Evolutionary conservation across 2,888 invertebrate genomes (phyloP), one percentile per base, ranked within the genome.

Genomic region (Aethes cnicana): DNA sequence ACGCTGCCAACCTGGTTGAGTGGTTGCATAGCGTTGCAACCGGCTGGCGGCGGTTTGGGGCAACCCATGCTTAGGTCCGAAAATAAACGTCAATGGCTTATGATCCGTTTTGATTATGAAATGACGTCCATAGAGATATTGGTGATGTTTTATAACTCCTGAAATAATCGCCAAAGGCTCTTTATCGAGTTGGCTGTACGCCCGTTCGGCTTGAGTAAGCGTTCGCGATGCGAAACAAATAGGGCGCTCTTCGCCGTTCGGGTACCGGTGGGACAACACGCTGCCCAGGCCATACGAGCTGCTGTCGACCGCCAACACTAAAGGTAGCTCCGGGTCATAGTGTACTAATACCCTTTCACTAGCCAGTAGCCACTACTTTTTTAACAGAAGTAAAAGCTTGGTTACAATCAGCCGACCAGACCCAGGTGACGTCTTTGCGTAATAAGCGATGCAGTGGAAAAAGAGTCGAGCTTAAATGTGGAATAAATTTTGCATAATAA

Each of bases 21-120:
- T 18, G 8, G 21, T 12, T 14, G 30, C 42, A 9, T 42, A 42
- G 8, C 42, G 7, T 16, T 30, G 42, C 18, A 42, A 11, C 11
- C 42, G 8, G 12, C 42, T 30, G n/a, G 42, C 42, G n/a, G 42
- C 42, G 5, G 42, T 42, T 20, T 42, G 42, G 1, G 42, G 42
- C 12, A 43, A 20, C 1, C 42, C 42, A 5, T 12, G 11, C n/a
- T 43, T 43, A 8, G 28, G n/a, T 0, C 42, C 42, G 21, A 41
- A 41, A 18, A 41, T 41, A 17, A 17, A 28, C 1, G 41, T 26
- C n/a, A 41, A 12, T 1, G 41, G 30, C 6, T 30, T 30, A 12
- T 43, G 42, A 9, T 43, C 42, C 4, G 42, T 43, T 9, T 20
- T 30, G 14, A 43, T 43, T 1, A 43, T 43, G 32, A 43, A 32